Conservation (phyloP, 2,797 vertebrate species). For the Malurus leucopterus region DNA sequence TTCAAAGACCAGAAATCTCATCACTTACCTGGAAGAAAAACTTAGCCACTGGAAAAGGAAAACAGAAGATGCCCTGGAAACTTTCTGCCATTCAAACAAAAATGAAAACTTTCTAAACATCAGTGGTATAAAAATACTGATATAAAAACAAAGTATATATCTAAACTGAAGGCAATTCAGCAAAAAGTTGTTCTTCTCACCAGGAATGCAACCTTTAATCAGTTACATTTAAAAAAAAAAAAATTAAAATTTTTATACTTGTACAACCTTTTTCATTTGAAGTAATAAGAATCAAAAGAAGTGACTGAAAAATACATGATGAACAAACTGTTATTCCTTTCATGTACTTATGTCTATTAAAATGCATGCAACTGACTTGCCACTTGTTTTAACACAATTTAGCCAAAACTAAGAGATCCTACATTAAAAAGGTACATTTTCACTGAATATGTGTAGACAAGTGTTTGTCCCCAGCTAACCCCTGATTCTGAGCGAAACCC, state of each 20-base stretch:
- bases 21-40: neutral
- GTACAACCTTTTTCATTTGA: neutral
- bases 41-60: neutral
- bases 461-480: neutral
- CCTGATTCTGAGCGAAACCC: neutral
- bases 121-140: neutral
- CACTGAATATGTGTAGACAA: neutral
- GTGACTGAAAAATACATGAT: neutral
- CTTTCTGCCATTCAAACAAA: neutral
- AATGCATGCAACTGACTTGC: neutral
- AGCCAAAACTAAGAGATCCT: neutral
- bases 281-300: neutral
- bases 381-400: neutral
- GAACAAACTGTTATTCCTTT: neutral
- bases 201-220: neutral
- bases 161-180: neutral
- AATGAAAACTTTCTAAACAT: neutral
- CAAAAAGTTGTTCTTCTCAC: neutral
- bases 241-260: neutral
- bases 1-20: neutral
- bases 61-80: neutral
- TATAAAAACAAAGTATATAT: neutral
- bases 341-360: neutral
- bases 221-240: neutral
- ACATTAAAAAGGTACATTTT: neutral